Conservation (phyloP, 2,888 invertebrate genomes). For the Agrypnus murinus region DNA sequence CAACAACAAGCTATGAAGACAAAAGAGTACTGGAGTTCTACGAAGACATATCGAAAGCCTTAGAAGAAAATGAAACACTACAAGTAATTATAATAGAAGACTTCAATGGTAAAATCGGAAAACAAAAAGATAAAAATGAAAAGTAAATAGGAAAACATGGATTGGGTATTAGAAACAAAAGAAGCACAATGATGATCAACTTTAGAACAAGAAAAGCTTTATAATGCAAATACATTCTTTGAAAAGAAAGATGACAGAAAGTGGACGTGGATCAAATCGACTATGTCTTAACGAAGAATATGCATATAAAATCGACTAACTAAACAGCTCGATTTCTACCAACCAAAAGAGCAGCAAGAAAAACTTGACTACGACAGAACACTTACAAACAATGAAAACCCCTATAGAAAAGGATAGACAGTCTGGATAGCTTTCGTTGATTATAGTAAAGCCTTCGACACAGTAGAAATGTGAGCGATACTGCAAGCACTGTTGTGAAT, state of each 20-base stretch:
- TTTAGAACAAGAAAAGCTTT: slow-evolving; percentile 5
- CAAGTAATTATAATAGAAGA: not conserved
- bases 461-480: too few species aligned
- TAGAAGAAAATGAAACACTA: not conserved
- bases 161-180: not conserved
- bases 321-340: too few species aligned
- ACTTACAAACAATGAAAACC: too few species aligned
- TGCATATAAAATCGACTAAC: too few species aligned
- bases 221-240: slow-evolving; percentile 1
- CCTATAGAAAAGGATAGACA: too few species aligned
- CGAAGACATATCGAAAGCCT: slow-evolving; percentile 5
- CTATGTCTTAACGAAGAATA: not conserved
- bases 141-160: not conserved
- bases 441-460: too few species aligned
- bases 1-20: not conserved
- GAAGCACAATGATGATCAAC: slow-evolving; percentile 1
- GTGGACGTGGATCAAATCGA: slow-evolving; percentile 2
- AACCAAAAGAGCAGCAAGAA: too few species aligned
- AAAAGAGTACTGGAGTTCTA: not conserved
- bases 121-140: not conserved
- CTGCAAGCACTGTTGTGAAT: too few species aligned
- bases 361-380: too few species aligned
- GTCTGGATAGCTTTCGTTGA: too few species aligned
- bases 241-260: not conserved
- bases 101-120: not conserved